phyloP scores from a whole-genome alignment of 2,888 invertebrate genomes.

The Watsonalla cultraria region DNA sequence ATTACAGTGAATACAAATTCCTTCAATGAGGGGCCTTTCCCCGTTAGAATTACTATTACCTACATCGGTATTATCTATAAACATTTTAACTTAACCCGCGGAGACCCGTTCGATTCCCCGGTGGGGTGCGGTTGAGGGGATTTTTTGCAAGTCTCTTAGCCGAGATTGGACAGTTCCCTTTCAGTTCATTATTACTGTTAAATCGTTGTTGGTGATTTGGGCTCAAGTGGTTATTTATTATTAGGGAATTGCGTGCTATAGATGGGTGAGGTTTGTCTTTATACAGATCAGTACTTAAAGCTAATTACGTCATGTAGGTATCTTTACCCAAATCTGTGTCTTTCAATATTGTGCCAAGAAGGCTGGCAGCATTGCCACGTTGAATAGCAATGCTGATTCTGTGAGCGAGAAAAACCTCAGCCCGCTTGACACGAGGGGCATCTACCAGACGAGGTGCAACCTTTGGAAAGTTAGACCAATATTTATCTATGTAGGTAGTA shows the following conservation, averaged over 20 bases:
- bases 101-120: constrained; percentile 67
- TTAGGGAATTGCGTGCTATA: not conserved
- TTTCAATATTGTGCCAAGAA: too few relatives aligned
- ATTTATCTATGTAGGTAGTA: too few relatives aligned
- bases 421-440: too few relatives aligned
- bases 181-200: constrained; percentile 63
- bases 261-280: too few relatives aligned
- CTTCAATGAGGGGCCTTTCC: constrained; percentile 48
- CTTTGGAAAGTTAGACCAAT: too few relatives aligned
- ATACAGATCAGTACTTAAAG: too few relatives aligned
- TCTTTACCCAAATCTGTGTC: too few relatives aligned
- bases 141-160: constrained; percentile 63
- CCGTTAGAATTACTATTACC: constrained; percentile 69
- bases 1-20: constrained; percentile 66
- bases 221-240: constrained; percentile 28
- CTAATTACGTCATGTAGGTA: too few relatives aligned
- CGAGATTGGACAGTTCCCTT: constrained; percentile 55
- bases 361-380: too few relatives aligned
- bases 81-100: constrained; percentile 77
- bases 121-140: constrained; percentile 54
- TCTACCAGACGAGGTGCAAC: too few relatives aligned
- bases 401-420: too few relatives aligned
- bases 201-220: constrained; percentile 54
- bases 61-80: constrained; percentile 74
- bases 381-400: too few relatives aligned